Conservation (phyloP, 2,113 vertebrate genomes). For the Pachypanchax playfairii region DNA sequence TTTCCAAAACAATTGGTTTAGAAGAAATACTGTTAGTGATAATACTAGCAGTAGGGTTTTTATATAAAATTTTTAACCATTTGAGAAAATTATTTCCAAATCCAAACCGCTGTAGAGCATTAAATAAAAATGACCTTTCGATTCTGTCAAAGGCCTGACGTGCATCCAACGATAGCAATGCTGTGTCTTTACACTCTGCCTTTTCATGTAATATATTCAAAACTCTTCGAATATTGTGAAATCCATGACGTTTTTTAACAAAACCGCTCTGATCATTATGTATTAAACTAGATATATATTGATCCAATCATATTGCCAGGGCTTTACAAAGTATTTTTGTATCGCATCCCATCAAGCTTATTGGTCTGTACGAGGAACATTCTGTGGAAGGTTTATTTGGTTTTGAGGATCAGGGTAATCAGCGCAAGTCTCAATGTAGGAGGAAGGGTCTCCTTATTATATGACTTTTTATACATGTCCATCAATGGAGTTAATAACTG, state of each 20-base stretch:
- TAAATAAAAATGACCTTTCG: not conserved
- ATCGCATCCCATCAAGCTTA: not conserved
- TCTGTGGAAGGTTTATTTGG: not conserved
- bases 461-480: not conserved
- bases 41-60: too few species aligned
- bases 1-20: too few species aligned
- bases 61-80: too few species aligned
- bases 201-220: not conserved
- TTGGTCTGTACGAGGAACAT: not conserved
- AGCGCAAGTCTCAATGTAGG: not conserved
- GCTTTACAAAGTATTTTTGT: not conserved
- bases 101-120: too few species aligned
- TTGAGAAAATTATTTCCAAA: too few species aligned
- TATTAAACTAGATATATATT: rapidly evolving
- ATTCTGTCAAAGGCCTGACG: not conserved
- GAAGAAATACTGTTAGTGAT: too few species aligned
- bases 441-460: not conserved
- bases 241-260: not conserved
- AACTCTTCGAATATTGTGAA: not conserved
- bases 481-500: not conserved
- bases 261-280: not conserved
- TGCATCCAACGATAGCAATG: not conserved
- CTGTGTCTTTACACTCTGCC: not conserved
- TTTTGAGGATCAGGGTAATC: not conserved
- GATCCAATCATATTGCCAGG: not conserved